phyloP scores from a whole-genome alignment of 2,888 invertebrate species.

The Odontocerum albicorne region DNA sequence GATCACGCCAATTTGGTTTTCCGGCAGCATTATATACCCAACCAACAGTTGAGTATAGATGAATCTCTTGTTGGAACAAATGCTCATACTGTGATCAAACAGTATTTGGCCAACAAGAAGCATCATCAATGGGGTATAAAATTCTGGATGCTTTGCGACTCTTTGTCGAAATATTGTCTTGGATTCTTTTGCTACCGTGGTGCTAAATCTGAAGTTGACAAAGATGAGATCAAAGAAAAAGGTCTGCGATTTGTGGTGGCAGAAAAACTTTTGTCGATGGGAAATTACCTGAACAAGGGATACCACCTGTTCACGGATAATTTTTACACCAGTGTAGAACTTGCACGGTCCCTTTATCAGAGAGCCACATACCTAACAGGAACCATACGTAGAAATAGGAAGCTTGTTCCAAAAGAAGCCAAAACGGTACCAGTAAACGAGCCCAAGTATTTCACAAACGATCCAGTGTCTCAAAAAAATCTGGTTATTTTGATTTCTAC shows the following conservation, averaged over 20 bases:
- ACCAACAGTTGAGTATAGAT: slow-evolving; percentile 37
- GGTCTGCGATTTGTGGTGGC: slow-evolving; percentile 36
- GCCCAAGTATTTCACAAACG: slow-evolving; percentile 23
- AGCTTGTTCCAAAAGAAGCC: slow-evolving; percentile 33
- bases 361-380: slow-evolving; percentile 35
- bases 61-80: slow-evolving; percentile 39
- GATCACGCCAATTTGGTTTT: slow-evolving; percentile 38
- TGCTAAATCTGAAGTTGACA: slow-evolving; percentile 34
- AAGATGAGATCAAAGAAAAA: slow-evolving; percentile 35
- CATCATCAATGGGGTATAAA: slow-evolving; percentile 37
- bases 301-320: slow-evolving; percentile 38
- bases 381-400: slow-evolving; percentile 37
- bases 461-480: no score
- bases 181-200: slow-evolving; percentile 37
- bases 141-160: slow-evolving; percentile 40
- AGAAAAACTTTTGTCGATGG: slow-evolving; percentile 35
- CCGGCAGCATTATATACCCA: slow-evolving; percentile 35
- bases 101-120: slow-evolving; percentile 39
- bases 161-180: slow-evolving; percentile 38
- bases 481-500: slow-evolving; percentile 37
- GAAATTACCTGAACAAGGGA: slow-evolving; percentile 39
- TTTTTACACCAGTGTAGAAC: slow-evolving; percentile 38
- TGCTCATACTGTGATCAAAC: slow-evolving; percentile 31
- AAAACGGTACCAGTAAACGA: slow-evolving; percentile 23
- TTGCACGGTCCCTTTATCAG: slow-evolving; percentile 33